Conservation (phyloP, 2,797 vertebrate genomes). For the Siniperca obscura region DNA sequence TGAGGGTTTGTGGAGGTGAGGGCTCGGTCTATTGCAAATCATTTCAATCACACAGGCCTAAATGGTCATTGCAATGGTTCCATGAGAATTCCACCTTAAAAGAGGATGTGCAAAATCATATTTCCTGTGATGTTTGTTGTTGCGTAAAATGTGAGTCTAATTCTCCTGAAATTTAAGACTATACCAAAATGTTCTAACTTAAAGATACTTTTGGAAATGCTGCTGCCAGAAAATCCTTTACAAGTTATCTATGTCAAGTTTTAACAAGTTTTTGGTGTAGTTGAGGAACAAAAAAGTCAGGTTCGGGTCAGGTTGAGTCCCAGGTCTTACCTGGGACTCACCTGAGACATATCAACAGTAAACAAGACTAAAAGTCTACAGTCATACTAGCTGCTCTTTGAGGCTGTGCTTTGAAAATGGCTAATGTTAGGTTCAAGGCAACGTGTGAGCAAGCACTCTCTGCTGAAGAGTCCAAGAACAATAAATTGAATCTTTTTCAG, state of each 20-base stretch:
- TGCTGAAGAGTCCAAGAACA: not conserved
- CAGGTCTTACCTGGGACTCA: not conserved
- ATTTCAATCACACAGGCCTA: slow-evolving; percentile 32
- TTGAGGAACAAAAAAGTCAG: not conserved
- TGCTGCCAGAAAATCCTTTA: not conserved
- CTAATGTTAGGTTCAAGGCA: too few species aligned
- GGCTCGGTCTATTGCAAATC: slow-evolving; percentile 27
- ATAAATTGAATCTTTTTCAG: not conserved
- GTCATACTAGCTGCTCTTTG: not conserved
- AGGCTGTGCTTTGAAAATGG: not conserved
- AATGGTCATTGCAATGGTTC: not conserved
- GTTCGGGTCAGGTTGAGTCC: not conserved
- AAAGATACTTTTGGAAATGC: not conserved
- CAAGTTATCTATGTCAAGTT: not conserved
- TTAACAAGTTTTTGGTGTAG: not conserved
- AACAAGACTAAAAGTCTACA: not conserved
- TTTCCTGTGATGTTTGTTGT: slow-evolving; percentile 7
- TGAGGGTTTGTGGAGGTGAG: slow-evolving; percentile 56
- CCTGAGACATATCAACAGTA: not conserved
- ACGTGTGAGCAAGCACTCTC: not conserved
- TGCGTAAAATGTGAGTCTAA: not conserved
- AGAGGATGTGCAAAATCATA: not conserved
- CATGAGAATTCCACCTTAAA: slow-evolving; percentile 18
- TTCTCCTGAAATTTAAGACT: not conserved
- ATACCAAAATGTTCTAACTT: not conserved